Percentiles rank a stretch among this genome's conserved stretches.
These are phyloP conservation scores for Oryctolagus cuniculus DNA, from an alignment of 2,113 vertebrate species.

Conservation along the genomic window mOryCun1.1 NC_091432.1:138738001-138738500, in stretches of 20 bases:
- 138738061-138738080: background rate
- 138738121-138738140: background rate
- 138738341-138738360: conserved; percentile 28
- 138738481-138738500: background rate
- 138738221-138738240: too few species aligned
- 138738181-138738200: accelerated
- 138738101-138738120: background rate
- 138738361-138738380: conserved; percentile 33
- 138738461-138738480: conserved; percentile 43
- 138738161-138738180: background rate
- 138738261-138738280: conserved; percentile 1
- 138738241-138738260: background rate
- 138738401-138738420: background rate
- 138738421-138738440: conserved; percentile 5
- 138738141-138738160: too few species aligned
- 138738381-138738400: conserved; percentile 64
- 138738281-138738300: background rate
- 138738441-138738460: background rate
- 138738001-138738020: background rate
- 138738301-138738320: background rate
- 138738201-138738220: background rate
- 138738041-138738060: background rate
- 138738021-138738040: background rate
- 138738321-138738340: conserved; percentile 65
- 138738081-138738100: background rate